Evolutionary conservation across 1,140 invertebrate species (phyloP).

Genomic region (Brevipalpus yothersi): DNA sequence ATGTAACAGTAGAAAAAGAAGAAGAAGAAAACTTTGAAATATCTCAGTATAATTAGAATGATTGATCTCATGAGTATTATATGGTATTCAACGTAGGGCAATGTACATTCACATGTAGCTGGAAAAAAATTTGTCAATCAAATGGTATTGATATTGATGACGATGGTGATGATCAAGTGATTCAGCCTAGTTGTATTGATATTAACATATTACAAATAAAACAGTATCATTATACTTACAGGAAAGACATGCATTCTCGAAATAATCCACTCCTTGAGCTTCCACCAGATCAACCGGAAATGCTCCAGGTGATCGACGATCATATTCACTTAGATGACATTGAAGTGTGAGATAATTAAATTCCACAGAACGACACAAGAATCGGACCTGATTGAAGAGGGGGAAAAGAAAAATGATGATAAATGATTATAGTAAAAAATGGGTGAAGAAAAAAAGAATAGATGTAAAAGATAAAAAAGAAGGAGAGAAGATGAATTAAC

Average conservation of each 20-base stretch:
- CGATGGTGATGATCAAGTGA: background rate
- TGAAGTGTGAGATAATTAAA: conserved; percentile 78
- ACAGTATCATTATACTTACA: conserved; percentile 9
- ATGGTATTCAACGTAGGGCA: background rate
- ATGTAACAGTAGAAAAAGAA: too few relatives aligned
- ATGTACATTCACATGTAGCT: background rate
- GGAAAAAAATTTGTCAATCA: background rate
- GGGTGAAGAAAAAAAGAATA: background rate
- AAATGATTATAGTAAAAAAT: background rate
- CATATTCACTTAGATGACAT: conserved; percentile 64
- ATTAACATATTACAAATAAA: too few relatives aligned
- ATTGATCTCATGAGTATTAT: background rate
- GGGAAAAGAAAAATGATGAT: too few relatives aligned
- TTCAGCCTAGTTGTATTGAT: background rate
- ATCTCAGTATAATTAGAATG: too few relatives aligned
- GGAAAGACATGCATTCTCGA: conserved; percentile 72
- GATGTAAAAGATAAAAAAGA: background rate
- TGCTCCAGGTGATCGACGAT: conserved; percentile 49
- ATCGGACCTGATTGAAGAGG: conserved; percentile 55
- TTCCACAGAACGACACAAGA: conserved; percentile 68
- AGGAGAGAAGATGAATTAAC: background rate
- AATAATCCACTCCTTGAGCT: conserved; percentile 72
- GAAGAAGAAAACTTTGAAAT: too few relatives aligned
- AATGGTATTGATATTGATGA: background rate
- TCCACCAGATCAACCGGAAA: conserved; percentile 43